Base-by-base conservation (phyloP, 2,888 invertebrate genomes). In the Trypoxylon attenuatum region DNA sequence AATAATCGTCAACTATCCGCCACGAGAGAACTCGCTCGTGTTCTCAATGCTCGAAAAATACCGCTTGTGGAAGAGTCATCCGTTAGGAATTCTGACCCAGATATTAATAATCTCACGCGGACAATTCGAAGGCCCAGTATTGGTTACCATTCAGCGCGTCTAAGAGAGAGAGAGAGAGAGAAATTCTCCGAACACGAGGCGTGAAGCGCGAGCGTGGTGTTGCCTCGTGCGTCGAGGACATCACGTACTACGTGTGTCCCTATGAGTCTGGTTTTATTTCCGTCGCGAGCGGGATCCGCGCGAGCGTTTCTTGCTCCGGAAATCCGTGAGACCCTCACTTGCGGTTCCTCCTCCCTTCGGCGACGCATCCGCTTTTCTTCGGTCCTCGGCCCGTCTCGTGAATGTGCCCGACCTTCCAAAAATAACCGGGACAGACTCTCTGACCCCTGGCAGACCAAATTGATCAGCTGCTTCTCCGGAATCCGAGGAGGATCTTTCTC, bases 221-320 rank as follows among this genome's bases (percentile, higher is more conserved):
- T 52, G 45, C 68, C 41, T 10, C 68, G 68, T 68, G 51, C 69
- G 69, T 56, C 54, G 29, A 56, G 42, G 55, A 60, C 63, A 58
- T 63, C 69, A 64, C 61, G 58, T 69, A 61, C 51, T 6, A 22
- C 43, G 19, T 47, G 29, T 15, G 33, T 15, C 18, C n/a, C n/a
- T n/a, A n/a, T n/a, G n/a, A n/a, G n/a, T n/a, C n/a, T n/a, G 38
- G 58, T 57, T 71, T 73, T 74, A 74, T 70, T 73, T 71, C 67
- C 64, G 73, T 74, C 71, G 42, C 53, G 41, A 61, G 50, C 46
- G 59, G 62, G 43, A 53, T 23, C 33, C 51, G 53, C 42, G 45
- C 39, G 57, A 25, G 21, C 29, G 39, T 41, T 27, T 27, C 58
- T 49, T 54, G 62, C 62, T 69, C 69, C 69, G 57, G 69, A 70